These are phyloP conservation scores for Gracilinanus agilis DNA, from an alignment of 2,113 vertebrate genomes.

Conservation along the genomic window DNA sequence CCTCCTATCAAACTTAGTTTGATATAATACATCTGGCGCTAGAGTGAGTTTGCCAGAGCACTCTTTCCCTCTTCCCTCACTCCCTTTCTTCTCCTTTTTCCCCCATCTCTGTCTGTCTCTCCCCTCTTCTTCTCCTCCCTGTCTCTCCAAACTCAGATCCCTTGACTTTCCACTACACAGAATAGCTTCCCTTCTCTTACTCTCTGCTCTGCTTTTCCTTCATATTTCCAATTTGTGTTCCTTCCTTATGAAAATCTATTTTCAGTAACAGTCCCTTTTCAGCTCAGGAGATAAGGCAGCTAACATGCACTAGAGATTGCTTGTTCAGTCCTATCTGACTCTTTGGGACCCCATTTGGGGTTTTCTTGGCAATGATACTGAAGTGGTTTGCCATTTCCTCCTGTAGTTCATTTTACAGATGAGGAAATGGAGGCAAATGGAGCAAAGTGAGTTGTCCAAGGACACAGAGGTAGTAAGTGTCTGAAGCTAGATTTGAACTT, in stretches of 20 bases:
- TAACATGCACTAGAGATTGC: background rate
- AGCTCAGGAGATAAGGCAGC: background rate
- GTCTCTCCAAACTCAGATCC: background rate
- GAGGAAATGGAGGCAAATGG: background rate
- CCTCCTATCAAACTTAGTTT: too few species aligned
- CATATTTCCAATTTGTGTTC: background rate
- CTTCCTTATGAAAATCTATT: background rate
- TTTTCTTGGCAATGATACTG: too few species aligned
- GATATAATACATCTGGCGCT: too few species aligned
- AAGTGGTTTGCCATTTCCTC: too few species aligned
- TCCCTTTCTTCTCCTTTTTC: too few species aligned
- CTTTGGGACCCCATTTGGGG: too few species aligned
- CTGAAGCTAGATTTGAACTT: background rate
- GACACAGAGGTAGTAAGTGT: background rate
- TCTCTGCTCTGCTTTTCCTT: background rate
- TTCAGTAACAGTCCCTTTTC: background rate
- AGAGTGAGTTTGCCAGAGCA: too few species aligned
- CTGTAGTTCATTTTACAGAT: too few species aligned
- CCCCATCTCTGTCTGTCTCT: background rate
- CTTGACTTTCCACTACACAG: background rate
- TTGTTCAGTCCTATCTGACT: background rate
- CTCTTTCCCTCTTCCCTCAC: too few species aligned
- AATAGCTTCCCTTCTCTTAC: background rate
- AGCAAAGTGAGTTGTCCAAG: background rate
- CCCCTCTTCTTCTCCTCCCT: background rate